Conservation (phyloP, 2,113 vertebrate species). For the Poeciliopsis retropinna region DNA sequence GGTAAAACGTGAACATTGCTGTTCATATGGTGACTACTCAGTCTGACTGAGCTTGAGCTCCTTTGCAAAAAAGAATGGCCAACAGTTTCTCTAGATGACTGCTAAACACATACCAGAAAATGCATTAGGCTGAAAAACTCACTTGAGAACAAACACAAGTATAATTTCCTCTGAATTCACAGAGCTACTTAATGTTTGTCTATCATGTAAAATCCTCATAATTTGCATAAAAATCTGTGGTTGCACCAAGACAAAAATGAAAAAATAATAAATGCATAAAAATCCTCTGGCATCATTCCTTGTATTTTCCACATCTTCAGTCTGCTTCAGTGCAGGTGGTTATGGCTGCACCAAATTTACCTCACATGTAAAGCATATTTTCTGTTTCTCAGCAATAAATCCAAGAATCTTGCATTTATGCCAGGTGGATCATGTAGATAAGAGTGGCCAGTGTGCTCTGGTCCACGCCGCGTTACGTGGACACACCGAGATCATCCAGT, state of each 20-base stretch:
- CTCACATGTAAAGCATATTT: background rate
- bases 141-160: background rate
- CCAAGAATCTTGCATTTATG: slow-evolving; percentile 15
- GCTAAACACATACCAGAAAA: background rate
- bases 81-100: background rate
- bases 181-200: background rate
- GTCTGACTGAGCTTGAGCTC: too few species aligned
- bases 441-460: slow-evolving; percentile 93
- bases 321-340: background rate
- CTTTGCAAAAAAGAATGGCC: background rate
- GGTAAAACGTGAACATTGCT: background rate
- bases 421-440: slow-evolving; percentile 92
- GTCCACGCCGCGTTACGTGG: slow-evolving; percentile 93
- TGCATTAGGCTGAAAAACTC: background rate
- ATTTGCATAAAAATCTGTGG: background rate
- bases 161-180: background rate
- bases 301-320: background rate
- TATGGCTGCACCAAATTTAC: background rate
- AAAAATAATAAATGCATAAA: background rate
- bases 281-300: background rate
- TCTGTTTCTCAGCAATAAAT: background rate
- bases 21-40: background rate
- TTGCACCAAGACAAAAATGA: background rate
- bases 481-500: slow-evolving; percentile 87
- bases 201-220: background rate